Base-by-base conservation (phyloP, 1,140 invertebrate genomes). In the Plutomurus gul region DNA sequence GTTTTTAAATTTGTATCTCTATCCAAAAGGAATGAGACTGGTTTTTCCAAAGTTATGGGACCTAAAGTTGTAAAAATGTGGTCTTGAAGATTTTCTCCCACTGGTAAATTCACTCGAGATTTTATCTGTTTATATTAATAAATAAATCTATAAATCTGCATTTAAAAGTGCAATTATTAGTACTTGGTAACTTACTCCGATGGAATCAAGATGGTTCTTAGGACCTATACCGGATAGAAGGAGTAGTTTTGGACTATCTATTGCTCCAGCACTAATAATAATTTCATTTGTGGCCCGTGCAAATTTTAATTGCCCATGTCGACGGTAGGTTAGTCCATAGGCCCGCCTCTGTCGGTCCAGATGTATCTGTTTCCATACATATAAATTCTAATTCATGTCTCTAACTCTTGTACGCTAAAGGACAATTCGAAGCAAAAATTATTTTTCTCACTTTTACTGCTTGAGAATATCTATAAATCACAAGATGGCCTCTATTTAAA, bases 181-280 rank as follows among this genome's bases (percentile, higher is more conserved):
- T 11, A 65, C 18, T 11, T 65, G 27, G 18, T 25, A 40, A 37
- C 30, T 33, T 33, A 87, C 85, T 6, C 81, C 76, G 18, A 84
- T 22, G 71, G 81, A 75, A 76, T 86, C 40, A 16, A 89, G 81
- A 81, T 89, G 85, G 2, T 85, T 78, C 43, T 82, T 85, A 0
- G 88, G 87, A n/a, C 89, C 89, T 39, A 90, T 84, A n/a, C 89
- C 89, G 11, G 87, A 88, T 0, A 89, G 82, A 85, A 89, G 85
- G 6, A 89, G 82, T 20, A 89, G 40, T 75, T 87, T 84, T 4
- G 87, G 85, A 6, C 85, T 84, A 25, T 82, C 82, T 11, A 88
- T 79, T 0, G 85, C 81, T 11, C 87, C 87, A 8, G 85, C 86
- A 76, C 75, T 72, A 0, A 77, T 10, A 73, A 86, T 85, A 1